phyloP scores from a whole-genome alignment of 2,797 vertebrate species.

The Helostoma temminkii region DNA sequence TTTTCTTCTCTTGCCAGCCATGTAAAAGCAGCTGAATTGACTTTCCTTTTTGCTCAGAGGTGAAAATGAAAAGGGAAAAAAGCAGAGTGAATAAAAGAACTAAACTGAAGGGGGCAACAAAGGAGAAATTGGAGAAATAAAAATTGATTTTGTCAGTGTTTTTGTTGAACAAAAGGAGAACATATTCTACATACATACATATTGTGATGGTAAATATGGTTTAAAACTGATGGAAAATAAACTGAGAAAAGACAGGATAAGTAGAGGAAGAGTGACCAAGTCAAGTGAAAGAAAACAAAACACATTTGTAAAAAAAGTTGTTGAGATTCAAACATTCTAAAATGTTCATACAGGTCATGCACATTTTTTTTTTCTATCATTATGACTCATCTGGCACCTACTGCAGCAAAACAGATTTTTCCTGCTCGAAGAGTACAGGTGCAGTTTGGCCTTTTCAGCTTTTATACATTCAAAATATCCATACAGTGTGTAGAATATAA shows the following conservation, averaged over 20 bases:
- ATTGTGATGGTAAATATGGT: neutral
- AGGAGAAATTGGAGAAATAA: neutral
- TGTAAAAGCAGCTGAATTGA: slow-evolving; percentile 31
- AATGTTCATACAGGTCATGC: neutral
- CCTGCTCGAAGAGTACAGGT: neutral
- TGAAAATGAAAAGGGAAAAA: neutral
- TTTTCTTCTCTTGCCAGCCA: slow-evolving; percentile 6
- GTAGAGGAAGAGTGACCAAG: no score
- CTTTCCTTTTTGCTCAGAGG: slow-evolving; percentile 29
- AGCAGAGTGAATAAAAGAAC: slow-evolving; percentile 23
- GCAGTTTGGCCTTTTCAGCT: no score
- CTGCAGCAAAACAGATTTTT: slow-evolving; percentile 4
- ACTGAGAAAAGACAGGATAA: neutral
- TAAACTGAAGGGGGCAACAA: slow-evolving; percentile 2
- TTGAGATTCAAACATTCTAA: neutral
- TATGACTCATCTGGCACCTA: neutral
- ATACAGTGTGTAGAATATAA: no score
- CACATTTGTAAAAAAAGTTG: neutral
- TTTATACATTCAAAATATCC: no score
- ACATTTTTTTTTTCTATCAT: slow-evolving; percentile 10
- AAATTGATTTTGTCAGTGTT: slow-evolving; percentile 21
- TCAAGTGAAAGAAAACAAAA: neutral
- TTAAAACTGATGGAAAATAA: slow-evolving; percentile 1
- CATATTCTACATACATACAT: neutral
- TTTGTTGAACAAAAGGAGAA: slow-evolving; percentile 25